These are phyloP conservation scores for Hozukius guyotensis DNA, from an alignment of 2,797 vertebrate species.

Conservation along the genomic window DNA sequence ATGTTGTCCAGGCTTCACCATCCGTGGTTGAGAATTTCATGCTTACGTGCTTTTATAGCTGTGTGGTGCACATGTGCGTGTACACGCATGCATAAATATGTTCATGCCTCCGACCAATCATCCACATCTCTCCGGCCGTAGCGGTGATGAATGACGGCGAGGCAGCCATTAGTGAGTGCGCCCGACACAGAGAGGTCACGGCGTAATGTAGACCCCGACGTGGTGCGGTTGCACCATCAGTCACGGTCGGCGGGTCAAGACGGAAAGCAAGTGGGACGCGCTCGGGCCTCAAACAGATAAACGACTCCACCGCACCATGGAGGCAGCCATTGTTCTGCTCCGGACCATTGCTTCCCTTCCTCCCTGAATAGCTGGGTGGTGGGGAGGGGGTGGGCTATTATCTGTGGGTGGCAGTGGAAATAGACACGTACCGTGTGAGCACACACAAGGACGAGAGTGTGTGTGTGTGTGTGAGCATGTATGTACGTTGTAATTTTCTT, in stretches of 20 bases:
- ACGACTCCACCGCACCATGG: slow-evolving; percentile 58
- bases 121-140: slow-evolving; percentile 33
- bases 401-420: slow-evolving; percentile 56
- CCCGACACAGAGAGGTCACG: slow-evolving; percentile 68
- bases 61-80: not conserved
- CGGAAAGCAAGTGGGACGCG: slow-evolving; percentile 62
- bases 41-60: not conserved
- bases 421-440: slow-evolving; percentile 30
- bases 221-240: slow-evolving; percentile 60
- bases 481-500: slow-evolving; percentile 50
- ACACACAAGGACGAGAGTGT: not conserved
- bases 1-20: slow-evolving; percentile 13
- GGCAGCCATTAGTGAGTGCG: slow-evolving; percentile 67
- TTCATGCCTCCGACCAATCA: slow-evolving; percentile 29
- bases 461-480: slow-evolving; percentile 15
- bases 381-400: slow-evolving; percentile 46
- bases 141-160: slow-evolving; percentile 65
- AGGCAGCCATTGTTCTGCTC: slow-evolving; percentile 68
- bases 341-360: slow-evolving; percentile 61
- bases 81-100: slow-evolving; percentile 27
- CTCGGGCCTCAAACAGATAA: slow-evolving; percentile 74
- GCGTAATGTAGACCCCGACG: slow-evolving; percentile 67
- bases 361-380: slow-evolving; percentile 40
- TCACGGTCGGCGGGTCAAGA: slow-evolving; percentile 63
- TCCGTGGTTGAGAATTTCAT: slow-evolving; percentile 3